phyloP scores from a whole-genome alignment of 2,113 vertebrate species.

The Siniperca knerii region DNA sequence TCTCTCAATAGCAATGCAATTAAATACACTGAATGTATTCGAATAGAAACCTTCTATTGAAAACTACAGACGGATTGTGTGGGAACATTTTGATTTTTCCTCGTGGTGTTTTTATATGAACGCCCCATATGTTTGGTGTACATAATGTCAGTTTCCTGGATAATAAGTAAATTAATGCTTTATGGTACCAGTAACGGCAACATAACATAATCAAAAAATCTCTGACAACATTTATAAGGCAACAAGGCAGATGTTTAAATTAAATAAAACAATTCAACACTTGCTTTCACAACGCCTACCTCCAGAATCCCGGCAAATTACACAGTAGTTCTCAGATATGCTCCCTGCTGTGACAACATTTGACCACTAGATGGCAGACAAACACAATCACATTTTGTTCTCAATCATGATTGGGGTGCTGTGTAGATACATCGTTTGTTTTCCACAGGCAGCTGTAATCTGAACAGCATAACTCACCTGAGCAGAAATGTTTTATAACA shows the following conservation, averaged over 20 bases:
- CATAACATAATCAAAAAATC: not conserved
- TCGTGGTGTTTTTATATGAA: not conserved
- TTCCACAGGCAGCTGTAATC: not conserved
- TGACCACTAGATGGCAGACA: constrained; percentile 68
- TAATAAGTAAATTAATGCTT: not conserved
- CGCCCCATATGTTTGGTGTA: not conserved
- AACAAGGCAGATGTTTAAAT: not conserved
- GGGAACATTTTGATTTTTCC: not conserved
- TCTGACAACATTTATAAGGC: not conserved
- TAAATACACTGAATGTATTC: not conserved
- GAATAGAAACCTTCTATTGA: not conserved
- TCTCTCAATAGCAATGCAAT: not conserved
- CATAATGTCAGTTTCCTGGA: not conserved
- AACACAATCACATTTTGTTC: constrained; percentile 9
- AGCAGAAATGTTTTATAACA: constrained; percentile 10
- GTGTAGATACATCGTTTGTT: not conserved
- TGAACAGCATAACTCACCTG: constrained; percentile 9
- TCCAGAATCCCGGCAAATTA: not conserved
- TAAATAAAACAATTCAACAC: not conserved
- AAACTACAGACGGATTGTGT: not conserved
- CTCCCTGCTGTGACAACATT: not conserved
- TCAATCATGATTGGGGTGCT: not conserved
- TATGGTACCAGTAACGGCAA: not conserved
- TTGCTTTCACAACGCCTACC: not conserved
- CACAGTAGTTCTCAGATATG: not conserved